phyloP scores from a whole-genome alignment of 2,113 vertebrate species.

The Polypterus bichir region DNA sequence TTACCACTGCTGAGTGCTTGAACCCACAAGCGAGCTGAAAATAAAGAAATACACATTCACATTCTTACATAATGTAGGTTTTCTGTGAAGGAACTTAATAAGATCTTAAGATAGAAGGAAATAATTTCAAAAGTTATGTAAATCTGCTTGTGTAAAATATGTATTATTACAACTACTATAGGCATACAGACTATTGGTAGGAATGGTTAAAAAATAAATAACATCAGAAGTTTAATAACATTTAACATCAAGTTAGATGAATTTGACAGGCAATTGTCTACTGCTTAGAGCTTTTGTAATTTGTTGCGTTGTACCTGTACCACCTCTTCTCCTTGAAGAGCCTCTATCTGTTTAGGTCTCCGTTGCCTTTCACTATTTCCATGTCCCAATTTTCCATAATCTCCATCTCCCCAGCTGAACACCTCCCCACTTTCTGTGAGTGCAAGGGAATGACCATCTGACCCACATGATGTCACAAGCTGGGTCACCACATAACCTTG shows the following conservation, averaged over 20 bases:
- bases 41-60: not conserved
- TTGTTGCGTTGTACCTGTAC: constrained; percentile 39
- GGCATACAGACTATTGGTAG: no score
- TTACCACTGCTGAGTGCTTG: constrained; percentile 59
- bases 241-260: no score
- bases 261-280: no score
- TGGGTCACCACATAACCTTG: constrained; percentile 60
- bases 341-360: constrained; percentile 59
- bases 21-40: constrained; percentile 55
- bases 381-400: constrained; percentile 63
- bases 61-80: no score
- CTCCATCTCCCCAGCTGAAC: constrained; percentile 68
- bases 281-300: not conserved
- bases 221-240: no score
- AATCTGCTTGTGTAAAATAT: no score
- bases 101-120: no score
- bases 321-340: constrained; percentile 59
- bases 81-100: no score
- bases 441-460: constrained; percentile 61
- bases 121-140: no score
- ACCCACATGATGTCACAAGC: constrained; percentile 59
- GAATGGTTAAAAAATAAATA: no score
- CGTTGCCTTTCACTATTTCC: constrained; percentile 63
- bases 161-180: no score
- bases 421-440: constrained; percentile 64